Evolutionary conservation across 1,140 invertebrate genomes (phyloP).

Genomic region (Drosophila kikkawai): DNA sequence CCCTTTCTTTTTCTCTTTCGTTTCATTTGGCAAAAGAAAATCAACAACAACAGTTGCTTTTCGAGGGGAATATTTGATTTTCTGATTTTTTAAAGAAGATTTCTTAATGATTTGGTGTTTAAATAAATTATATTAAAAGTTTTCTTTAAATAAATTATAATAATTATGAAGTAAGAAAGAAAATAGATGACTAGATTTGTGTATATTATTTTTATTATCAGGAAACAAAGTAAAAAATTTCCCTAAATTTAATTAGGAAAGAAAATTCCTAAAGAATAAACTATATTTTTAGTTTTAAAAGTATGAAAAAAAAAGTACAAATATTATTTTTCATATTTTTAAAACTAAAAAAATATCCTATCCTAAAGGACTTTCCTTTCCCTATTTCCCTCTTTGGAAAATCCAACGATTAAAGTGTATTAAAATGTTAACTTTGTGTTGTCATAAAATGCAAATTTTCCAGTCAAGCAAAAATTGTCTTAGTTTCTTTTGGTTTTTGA

Average conservation of each 20-base stretch:
- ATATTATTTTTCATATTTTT: neutral
- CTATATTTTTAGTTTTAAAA: no score
- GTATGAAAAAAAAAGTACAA: no score
- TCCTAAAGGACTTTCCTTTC: neutral
- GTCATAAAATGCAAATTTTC: slow-evolving; percentile 48
- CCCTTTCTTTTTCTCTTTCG: neutral
- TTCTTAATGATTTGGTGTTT: neutral
- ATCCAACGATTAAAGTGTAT: neutral
- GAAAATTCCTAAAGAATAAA: no score
- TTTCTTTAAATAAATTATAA: neutral
- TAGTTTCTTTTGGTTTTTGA: slow-evolving; percentile 11
- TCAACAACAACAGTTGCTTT: neutral
- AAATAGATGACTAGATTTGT: neutral
- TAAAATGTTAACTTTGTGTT: slow-evolving; percentile 9
- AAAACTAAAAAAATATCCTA: no score
- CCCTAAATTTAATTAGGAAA: neutral
- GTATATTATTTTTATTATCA: neutral
- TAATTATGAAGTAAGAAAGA: neutral
- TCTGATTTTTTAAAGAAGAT: neutral
- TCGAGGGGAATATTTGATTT: neutral
- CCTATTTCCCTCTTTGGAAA: neutral
- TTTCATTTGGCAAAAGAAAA: slow-evolving; percentile 21
- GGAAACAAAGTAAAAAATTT: neutral
- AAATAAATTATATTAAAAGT: neutral
- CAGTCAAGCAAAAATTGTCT: slow-evolving; percentile 17